These are phyloP conservation scores for Teleopsis dalmanni DNA, from an alignment of 1,140 invertebrate genomes.

Conservation along the genomic window DNA sequence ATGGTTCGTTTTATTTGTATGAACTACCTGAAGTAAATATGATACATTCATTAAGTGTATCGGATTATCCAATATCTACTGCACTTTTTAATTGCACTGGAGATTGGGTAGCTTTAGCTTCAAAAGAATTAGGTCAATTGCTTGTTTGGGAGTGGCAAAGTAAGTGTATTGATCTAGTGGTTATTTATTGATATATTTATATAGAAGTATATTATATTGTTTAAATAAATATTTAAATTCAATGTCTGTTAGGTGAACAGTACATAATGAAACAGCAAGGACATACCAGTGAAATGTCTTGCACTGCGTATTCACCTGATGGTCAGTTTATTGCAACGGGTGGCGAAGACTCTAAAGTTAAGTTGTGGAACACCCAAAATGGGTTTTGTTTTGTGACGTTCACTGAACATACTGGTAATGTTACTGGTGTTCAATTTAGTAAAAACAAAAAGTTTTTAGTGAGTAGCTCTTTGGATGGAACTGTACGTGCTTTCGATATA, in stretches of 20 bases:
- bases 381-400: constrained; percentile 96
- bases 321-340: constrained; percentile 86
- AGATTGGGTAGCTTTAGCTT: constrained; percentile 92
- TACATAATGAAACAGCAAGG: constrained; percentile 97
- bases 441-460: constrained; percentile 86
- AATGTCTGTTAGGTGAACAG: constrained; percentile 63
- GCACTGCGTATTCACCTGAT: constrained; percentile 84
- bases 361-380: constrained; percentile 84
- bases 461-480: constrained; percentile 88
- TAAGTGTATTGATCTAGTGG: constrained; percentile 27
- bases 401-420: constrained; percentile 73
- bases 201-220: neutral
- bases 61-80: constrained; percentile 70
- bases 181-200: neutral
- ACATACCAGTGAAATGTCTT: constrained; percentile 82
- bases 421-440: constrained; percentile 78
- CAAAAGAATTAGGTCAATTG: constrained; percentile 76
- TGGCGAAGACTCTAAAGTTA: constrained; percentile 92
- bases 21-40: constrained; percentile 88
- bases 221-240: neutral
- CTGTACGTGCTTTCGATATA: constrained; percentile 90
- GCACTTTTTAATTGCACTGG: constrained; percentile 77
- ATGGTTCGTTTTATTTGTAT: constrained; percentile 81
- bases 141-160: constrained; percentile 99
- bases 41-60: constrained; percentile 84